Evolutionary conservation across 1,140 invertebrate genomes (phyloP), one percentile per base, ranked within the genome.

Genomic region (Drosophila azteca): DNA sequence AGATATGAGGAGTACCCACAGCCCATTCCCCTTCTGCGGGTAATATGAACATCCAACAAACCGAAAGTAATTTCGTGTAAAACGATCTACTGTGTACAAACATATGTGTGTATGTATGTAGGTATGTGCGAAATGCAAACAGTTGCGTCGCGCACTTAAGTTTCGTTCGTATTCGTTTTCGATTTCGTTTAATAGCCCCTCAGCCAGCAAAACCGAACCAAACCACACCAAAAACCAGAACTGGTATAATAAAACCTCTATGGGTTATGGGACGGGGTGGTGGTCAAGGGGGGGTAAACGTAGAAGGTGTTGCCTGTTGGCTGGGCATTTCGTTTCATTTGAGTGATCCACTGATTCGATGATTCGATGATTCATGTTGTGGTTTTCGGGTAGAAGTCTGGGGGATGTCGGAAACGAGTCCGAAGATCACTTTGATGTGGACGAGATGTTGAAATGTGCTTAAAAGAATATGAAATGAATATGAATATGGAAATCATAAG

Each of bases 101-200:
- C 17, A 20, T 1, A n/a, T n/a, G n/a, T n/a, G n/a, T n/a, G n/a
- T n/a, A n/a, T n/a, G n/a, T n/a, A n/a, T n/a, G n/a, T n/a, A n/a
- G n/a, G n/a, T 20, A 20, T 73, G 49, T 58, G 68, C 79, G 43
- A 81, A 77, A 74, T 74, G 75, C 65, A 69, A 80, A 80, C 67
- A 71, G 68, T 71, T 71, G 55, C 63, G 17, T 20, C 66, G 41
- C 66, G 41, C 53, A 53, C 60, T 77, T 63, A 29, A 59, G 43
- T 72, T 77, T 72, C 67, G 72, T 59, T 59, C 52, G 41, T 62
- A 62, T 66, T 66, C 60, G 51, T 51, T 57, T 68, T 69, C 68
- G 69, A 73, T 17, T 72, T 73, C 48, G 68, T 71, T 71, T 52
- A 63, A 67, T 35, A 63, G 41, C 53, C 35, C 20, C 11, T 50